Conservation (phyloP, 2,888 invertebrate species). For the Melanostoma mellinum region DNA sequence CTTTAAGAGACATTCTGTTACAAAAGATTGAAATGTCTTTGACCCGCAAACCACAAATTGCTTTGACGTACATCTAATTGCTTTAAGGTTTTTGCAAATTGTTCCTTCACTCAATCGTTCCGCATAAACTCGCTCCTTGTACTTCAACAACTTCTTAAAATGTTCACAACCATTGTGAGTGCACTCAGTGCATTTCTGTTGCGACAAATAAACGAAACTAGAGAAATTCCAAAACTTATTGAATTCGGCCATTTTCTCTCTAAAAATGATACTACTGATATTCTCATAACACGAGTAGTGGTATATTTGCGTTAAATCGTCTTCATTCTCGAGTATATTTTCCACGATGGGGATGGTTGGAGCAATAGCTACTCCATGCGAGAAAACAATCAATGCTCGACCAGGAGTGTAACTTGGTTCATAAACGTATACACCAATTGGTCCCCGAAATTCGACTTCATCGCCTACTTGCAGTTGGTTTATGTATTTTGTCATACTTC, state of each 20-base stretch:
- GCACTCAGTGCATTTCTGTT: constrained; percentile 75
- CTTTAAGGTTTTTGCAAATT: constrained; percentile 41
- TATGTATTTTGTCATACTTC: constrained; percentile 85
- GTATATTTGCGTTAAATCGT: constrained; percentile 85
- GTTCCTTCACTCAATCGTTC: constrained; percentile 48
- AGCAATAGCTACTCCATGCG: constrained; percentile 90
- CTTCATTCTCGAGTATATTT: constrained; percentile 85
- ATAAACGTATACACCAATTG: constrained; percentile 85
- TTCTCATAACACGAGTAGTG: constrained; percentile 86
- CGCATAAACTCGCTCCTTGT: constrained; percentile 76
- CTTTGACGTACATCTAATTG: background rate
- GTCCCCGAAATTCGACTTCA: constrained; percentile 87
- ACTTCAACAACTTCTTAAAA: constrained; percentile 75
- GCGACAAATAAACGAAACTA: constrained; percentile 85
- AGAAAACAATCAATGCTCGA: constrained; percentile 82
- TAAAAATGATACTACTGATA: constrained; percentile 84
- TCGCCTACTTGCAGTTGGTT: constrained; percentile 82
- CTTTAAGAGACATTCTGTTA: constrained; percentile 50
- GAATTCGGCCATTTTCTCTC: constrained; percentile 85
- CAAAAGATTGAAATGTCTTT: constrained; percentile 74
- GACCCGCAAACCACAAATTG: constrained; percentile 74
- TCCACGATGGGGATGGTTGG: constrained; percentile 87
- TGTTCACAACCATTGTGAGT: constrained; percentile 73
- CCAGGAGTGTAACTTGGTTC: constrained; percentile 74
- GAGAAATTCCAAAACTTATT: constrained; percentile 89